These are phyloP conservation scores for Spodoptera picta DNA, from an alignment of 2,888 invertebrate species.

Conservation along the genomic window DNA sequence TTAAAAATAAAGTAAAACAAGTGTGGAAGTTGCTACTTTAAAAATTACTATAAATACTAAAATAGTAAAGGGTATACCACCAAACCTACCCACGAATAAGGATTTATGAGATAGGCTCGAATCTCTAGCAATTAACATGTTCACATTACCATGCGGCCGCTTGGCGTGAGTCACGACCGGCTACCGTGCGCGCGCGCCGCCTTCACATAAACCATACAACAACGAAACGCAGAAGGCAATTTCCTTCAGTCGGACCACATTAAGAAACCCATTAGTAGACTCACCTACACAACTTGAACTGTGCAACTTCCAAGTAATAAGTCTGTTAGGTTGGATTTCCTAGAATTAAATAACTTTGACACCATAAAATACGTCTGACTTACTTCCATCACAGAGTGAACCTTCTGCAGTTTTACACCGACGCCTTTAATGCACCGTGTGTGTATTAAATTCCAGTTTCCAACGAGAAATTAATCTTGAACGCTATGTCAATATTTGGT, in stretches of 20 bases:
- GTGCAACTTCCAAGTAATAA: neutral
- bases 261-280: slow-evolving; percentile 7
- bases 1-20: neutral
- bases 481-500: slow-evolving; percentile 63
- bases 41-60: no score
- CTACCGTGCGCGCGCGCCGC: slow-evolving; percentile 66
- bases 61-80: slow-evolving; percentile 6
- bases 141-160: slow-evolving; percentile 62
- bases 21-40: neutral
- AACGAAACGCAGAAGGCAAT: slow-evolving; percentile 35
- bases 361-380: neutral
- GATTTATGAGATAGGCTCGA: slow-evolving; percentile 54
- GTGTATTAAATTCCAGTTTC: slow-evolving; percentile 58
- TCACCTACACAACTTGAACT: neutral
- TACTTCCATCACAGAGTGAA: neutral
- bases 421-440: slow-evolving; percentile 24
- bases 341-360: slow-evolving; percentile 1
- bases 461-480: slow-evolving; percentile 61
- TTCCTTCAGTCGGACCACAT: slow-evolving; percentile 6
- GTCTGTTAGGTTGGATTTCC: neutral
- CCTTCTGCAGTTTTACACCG: slow-evolving; percentile 30
- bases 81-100: slow-evolving; percentile 35
- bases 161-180: slow-evolving; percentile 76
- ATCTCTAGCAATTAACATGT: slow-evolving; percentile 76
- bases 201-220: slow-evolving; percentile 40